Evolutionary conservation across 1,140 invertebrate species (phyloP), one percentile per base, ranked within the genome.

Genomic region (Tigriopus japonicus): DNA sequence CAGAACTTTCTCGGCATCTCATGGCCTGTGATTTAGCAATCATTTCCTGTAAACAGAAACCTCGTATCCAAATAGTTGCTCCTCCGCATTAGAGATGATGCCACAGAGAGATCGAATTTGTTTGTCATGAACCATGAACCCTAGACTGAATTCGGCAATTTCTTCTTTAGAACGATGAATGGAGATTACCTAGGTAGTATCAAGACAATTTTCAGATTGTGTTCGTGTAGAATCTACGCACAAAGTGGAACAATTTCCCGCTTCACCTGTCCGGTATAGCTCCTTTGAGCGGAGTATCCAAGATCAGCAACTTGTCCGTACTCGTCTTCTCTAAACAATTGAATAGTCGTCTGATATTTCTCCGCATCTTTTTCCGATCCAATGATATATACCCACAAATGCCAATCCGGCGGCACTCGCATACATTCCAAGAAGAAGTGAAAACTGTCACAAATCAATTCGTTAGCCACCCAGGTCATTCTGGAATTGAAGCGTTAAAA

Each of bases 91-190:
- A n/a, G 17, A 21, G 23, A 54, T 19, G 15, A 6, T 17, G n/a
- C 52, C 52, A 54, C 52, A 54, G 14, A 54, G 52, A 28, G 52
- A 28, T 24, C 24, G 15, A n/a, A 54, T 24, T 54, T 54, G 52
- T n/a, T 54, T 54, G 24, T 54, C 52, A 24, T 54, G 52, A 6
- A 54, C 52, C 52, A 54, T 54, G 23, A 54, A 54, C 15, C 52
- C 52, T 24, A 54, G 14, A n/a, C 52, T 24, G n/a, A 21, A 21
- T 54, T 54, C 52, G 15, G 17, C 52, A n/a, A 54, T 24, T 24
- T 54, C 52, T 6, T 54, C 52, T 14, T 54, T 54, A n/a, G 52
- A 54, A 2, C 17, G 15, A 28, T 54, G 15, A n/a, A 54, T 54
- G 15, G 52, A 28, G n/a, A 54, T 54, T 17, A 54, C 52, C 52